A percentile compares a stretch with the other conserved stretches of the same genome.
Evolutionary conservation across 2,888 invertebrate species (phyloP).

Genomic region (Melipona bicolor): DNA sequence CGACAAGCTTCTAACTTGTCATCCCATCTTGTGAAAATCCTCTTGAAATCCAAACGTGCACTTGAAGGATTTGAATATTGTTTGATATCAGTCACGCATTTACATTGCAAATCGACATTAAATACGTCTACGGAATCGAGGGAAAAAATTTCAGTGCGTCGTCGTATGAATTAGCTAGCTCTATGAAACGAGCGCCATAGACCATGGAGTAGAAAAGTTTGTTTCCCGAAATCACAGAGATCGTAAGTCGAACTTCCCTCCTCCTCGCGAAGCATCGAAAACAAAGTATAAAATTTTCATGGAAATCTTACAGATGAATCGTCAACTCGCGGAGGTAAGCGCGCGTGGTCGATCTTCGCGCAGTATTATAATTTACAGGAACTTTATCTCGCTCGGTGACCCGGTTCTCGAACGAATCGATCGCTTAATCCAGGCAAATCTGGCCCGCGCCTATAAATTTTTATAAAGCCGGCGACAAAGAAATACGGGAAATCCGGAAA

Average conservation of each 20-base stretch:
- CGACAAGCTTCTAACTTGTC: conserved; percentile 26
- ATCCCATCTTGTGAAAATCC: too few relatives aligned
- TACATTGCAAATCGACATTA: too few relatives aligned
- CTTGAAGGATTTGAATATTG: not conserved
- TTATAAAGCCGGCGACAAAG: conserved; percentile 57
- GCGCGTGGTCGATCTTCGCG: conserved; percentile 36
- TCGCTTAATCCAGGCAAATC: conserved; percentile 35
- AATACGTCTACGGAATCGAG: too few relatives aligned
- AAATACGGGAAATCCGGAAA: conserved; percentile 45
- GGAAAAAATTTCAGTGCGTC: too few relatives aligned
- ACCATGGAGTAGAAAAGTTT: not conserved
- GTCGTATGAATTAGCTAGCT: too few relatives aligned
- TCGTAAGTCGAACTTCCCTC: not conserved
- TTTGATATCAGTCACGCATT: too few relatives aligned
- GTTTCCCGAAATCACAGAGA: not conserved
- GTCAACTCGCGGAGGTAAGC: conserved; percentile 1
- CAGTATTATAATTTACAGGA: conserved; percentile 31
- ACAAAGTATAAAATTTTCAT: conserved; percentile 7
- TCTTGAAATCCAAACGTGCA: not conserved
- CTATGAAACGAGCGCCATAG: too few relatives aligned
- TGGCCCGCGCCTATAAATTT: conserved; percentile 54
- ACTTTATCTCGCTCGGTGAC: conserved; percentile 23
- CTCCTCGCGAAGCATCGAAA: not conserved
- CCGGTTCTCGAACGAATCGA: conserved; percentile 38
- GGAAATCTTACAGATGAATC: conserved; percentile 1